Evolutionary conservation across 2,888 invertebrate species (phyloP).

Genomic region (Lycaena phlaeas): DNA sequence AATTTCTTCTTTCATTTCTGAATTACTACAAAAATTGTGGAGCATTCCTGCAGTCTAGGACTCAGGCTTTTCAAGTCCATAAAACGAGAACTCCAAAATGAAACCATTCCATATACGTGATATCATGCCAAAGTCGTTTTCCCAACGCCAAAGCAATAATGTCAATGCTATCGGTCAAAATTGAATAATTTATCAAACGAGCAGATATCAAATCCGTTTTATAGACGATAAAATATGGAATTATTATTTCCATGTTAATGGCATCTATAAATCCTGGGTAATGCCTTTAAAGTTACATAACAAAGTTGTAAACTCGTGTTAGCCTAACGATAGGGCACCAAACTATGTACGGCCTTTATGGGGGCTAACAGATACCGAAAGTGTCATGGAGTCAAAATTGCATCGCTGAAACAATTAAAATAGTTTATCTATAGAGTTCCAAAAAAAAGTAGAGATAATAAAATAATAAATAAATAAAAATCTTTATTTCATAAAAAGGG

Average conservation of each 20-base stretch:
- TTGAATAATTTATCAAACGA: constrained; percentile 58
- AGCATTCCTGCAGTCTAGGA: too few species aligned
- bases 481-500: too few species aligned
- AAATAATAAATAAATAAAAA: too few species aligned
- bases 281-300: constrained; percentile 35
- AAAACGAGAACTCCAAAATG: too few species aligned
- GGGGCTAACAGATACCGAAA: background rate
- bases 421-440: too few species aligned
- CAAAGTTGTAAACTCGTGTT: constrained; percentile 28
- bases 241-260: constrained; percentile 65
- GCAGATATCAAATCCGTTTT: constrained; percentile 58
- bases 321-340: constrained; percentile 13
- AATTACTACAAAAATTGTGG: too few species aligned
- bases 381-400: too few species aligned
- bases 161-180: constrained; percentile 30
- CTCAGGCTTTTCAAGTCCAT: too few species aligned
- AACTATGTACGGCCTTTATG: constrained; percentile 1
- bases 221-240: constrained; percentile 57
- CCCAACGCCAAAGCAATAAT: constrained; percentile 18
- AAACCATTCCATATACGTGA: background rate
- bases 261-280: constrained; percentile 49
- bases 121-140: constrained; percentile 13
- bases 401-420: too few species aligned
- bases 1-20: too few species aligned
- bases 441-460: too few species aligned